Evolutionary conservation across 2,888 invertebrate species (phyloP).

Genomic region (Dynastes maya): DNA sequence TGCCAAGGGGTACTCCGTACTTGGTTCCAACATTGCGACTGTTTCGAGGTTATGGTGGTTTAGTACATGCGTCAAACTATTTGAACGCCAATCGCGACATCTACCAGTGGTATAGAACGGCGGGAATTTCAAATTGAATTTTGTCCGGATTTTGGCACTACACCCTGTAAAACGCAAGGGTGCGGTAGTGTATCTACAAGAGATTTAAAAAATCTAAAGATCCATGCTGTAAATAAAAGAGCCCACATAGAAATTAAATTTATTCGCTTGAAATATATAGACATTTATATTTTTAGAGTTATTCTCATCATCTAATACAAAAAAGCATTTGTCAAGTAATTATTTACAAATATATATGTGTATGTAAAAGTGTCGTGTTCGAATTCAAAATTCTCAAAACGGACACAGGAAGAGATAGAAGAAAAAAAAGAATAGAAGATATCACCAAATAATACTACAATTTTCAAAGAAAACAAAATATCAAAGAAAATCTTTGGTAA

Average conservation of each 20-base stretch:
- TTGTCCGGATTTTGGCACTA: too few species aligned
- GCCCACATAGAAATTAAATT: constrained; percentile 50
- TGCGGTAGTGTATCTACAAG: too few species aligned
- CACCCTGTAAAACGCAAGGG: too few species aligned
- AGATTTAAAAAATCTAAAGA: too few species aligned
- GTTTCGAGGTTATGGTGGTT: too few species aligned
- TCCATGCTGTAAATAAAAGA: constrained; percentile 18
- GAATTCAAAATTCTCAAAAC: not conserved
- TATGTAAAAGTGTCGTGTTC: constrained; percentile 39
- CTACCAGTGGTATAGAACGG: too few species aligned
- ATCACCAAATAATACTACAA: not conserved
- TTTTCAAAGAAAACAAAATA: constrained; percentile 30
- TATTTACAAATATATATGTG: constrained; percentile 44
- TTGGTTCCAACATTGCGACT: too few species aligned
- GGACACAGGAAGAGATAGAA: not conserved
- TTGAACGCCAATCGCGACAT: too few species aligned
- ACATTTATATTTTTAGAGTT: constrained; percentile 50
- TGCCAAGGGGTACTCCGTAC: too few species aligned
- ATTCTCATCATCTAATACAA: constrained; percentile 50
- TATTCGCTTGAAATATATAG: constrained; percentile 53
- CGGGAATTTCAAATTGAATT: too few species aligned
- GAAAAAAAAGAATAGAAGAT: constrained; percentile 5
- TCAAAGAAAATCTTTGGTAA: constrained; percentile 52
- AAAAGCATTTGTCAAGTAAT: constrained; percentile 46
- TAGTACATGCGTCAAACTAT: too few species aligned